These are phyloP conservation scores for Zaprionus lachaisei DNA, from an alignment of 1,140 invertebrate species.

Conservation along the genomic window DNA sequence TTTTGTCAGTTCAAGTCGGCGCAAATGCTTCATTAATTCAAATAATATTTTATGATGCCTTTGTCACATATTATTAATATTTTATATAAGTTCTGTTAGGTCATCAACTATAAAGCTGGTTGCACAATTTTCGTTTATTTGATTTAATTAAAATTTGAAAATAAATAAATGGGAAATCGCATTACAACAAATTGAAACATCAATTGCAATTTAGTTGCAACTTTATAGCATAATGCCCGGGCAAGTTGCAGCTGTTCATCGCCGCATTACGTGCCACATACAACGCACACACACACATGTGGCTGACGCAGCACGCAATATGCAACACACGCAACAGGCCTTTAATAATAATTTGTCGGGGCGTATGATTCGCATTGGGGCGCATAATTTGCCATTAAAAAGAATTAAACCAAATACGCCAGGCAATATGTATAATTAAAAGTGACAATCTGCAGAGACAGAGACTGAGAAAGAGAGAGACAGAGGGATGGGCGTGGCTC, in stretches of 20 bases:
- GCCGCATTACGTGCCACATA: not conserved
- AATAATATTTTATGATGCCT: not conserved
- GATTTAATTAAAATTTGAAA: not conserved
- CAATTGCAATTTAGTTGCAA: conserved; percentile 8
- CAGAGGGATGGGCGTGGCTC: not conserved
- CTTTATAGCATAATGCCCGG: not conserved
- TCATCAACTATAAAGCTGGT: not conserved
- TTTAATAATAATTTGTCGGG: conserved; percentile 52
- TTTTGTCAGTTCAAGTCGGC: not conserved
- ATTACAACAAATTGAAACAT: conserved; percentile 9
- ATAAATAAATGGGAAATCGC: not conserved
- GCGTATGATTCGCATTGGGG: conserved; percentile 41
- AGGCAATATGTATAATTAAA: conserved; percentile 52
- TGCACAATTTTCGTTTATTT: not conserved
- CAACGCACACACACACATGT: not conserved
- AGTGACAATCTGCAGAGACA: conserved; percentile 46
- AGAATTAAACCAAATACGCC: conserved; percentile 38
- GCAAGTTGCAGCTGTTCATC: not conserved
- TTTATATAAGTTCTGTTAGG: not conserved
- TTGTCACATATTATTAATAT: not conserved
- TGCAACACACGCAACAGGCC: conserved; percentile 17
- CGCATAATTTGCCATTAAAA: conserved; percentile 64
- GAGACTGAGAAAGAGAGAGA: not conserved
- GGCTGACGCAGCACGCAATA: not conserved
- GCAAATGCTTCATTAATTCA: not conserved